Evolutionary conservation across 2,113 vertebrate genomes (phyloP).

Genomic region (Callocephalon fimbriatum): DNA sequence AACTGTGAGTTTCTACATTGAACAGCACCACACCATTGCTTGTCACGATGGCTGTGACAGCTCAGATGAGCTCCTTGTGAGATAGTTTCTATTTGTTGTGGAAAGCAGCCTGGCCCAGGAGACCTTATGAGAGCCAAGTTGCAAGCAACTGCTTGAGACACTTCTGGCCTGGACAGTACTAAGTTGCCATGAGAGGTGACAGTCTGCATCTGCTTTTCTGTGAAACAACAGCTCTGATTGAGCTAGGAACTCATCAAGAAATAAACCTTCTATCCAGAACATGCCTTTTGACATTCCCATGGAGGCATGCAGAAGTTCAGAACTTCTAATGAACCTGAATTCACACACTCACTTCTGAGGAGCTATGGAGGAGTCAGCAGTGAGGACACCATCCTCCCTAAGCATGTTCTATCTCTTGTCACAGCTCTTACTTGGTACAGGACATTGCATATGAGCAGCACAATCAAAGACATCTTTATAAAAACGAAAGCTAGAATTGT

Average conservation of each 20-base stretch:
- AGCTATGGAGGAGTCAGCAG: not conserved
- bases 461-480: not conserved
- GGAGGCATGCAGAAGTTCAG: not conserved
- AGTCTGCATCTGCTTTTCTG: not conserved
- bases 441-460: not conserved
- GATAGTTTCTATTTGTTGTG: not conserved
- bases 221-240: not conserved
- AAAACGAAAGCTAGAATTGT: not conserved
- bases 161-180: not conserved
- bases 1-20: not conserved
- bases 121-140: not conserved
- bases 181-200: not conserved
- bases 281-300: not conserved
- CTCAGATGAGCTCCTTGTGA: not conserved
- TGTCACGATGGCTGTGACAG: not conserved
- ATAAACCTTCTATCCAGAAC: not conserved
- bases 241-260: not conserved
- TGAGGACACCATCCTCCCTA: not conserved
- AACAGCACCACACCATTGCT: not conserved
- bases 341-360: not conserved
- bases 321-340: not conserved
- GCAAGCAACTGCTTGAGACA: not conserved
- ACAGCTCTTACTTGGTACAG: not conserved
- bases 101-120: not conserved
- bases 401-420: fast-evolving